Percentiles rank a stretch among this genome's conserved stretches.
phyloP scores from a whole-genome alignment of 2,797 vertebrate genomes.

The Mormyrops boulengeri region DNA sequence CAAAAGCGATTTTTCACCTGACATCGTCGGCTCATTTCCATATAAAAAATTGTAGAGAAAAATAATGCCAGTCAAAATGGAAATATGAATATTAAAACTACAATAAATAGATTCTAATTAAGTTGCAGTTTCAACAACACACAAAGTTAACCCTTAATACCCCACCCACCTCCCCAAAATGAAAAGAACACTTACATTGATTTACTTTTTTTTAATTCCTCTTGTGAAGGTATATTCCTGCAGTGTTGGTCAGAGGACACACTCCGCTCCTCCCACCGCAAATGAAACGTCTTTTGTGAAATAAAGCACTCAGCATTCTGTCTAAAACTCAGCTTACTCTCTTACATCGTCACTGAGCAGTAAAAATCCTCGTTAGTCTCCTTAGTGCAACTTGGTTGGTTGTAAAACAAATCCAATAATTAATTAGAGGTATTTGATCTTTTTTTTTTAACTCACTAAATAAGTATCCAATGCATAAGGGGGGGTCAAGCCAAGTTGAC shows the following conservation, averaged over 20 bases:
- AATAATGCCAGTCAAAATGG: constrained; percentile 63
- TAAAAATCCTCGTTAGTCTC: constrained; percentile 67
- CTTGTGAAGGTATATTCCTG: constrained; percentile 69
- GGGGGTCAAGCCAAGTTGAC: constrained; percentile 39
- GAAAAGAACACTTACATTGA: constrained; percentile 75
- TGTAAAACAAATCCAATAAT: constrained; percentile 69
- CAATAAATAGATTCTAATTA: constrained; percentile 65
- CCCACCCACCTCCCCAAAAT: constrained; percentile 42
- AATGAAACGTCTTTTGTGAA: constrained; percentile 72
- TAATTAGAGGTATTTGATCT: constrained; percentile 61
- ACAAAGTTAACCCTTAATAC: constrained; percentile 46
- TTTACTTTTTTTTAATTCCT: constrained; percentile 55
- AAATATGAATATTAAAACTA: constrained; percentile 71
- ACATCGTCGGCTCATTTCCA: constrained; percentile 50
- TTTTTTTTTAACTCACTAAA: constrained; percentile 49
- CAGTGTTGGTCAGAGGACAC: constrained; percentile 52
- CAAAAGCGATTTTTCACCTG: constrained; percentile 60
- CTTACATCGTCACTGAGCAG: constrained; percentile 46
- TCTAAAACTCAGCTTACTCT: constrained; percentile 55
- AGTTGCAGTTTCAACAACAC: constrained; percentile 67
- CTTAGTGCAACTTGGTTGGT: constrained; percentile 72
- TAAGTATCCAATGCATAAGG: constrained; percentile 61
- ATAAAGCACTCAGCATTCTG: constrained; percentile 69
- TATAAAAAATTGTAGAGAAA: constrained; percentile 63
- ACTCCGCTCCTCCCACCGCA: constrained; percentile 72